A percentile compares a stretch with the other conserved stretches of the same genome.
These are phyloP conservation scores for Gorsachius magnificus DNA, from an alignment of 2,797 vertebrate species.

Conservation along the genomic window DNA sequence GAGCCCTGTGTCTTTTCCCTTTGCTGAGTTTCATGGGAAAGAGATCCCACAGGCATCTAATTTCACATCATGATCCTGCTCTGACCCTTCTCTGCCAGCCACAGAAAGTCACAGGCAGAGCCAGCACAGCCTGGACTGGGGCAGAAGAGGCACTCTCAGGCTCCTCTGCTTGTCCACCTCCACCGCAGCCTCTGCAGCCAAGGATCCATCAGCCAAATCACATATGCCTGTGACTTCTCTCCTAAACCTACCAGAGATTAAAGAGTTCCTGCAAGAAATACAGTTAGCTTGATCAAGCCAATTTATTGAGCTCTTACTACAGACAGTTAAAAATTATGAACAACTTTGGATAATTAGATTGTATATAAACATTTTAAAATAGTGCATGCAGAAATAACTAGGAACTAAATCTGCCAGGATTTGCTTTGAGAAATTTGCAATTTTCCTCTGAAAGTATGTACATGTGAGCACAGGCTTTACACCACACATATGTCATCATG, in stretches of 20 bases:
- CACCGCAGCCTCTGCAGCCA: rapidly evolving
- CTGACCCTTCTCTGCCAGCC: background rate
- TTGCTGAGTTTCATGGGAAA: background rate
- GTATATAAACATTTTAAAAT: background rate
- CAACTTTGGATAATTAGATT: background rate
- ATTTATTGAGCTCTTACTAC: background rate
- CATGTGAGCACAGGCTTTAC: background rate
- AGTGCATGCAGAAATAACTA: background rate
- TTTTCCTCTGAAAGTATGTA: background rate
- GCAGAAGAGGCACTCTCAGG: background rate
- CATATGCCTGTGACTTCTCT: background rate
- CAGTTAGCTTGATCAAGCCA: background rate
- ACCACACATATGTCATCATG: background rate
- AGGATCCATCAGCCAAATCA: background rate
- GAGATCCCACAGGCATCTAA: background rate
- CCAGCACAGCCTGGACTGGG: background rate
- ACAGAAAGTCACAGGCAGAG: background rate
- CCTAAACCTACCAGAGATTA: background rate
- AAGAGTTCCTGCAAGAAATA: background rate
- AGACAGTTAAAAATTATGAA: background rate
- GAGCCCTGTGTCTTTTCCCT: background rate
- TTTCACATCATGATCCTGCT: background rate
- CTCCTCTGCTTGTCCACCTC: background rate
- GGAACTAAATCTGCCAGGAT: background rate
- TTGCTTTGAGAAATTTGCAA: background rate